phyloP scores from a whole-genome alignment of 2,113 vertebrate genomes.

The Gadus macrocephalus region DNA sequence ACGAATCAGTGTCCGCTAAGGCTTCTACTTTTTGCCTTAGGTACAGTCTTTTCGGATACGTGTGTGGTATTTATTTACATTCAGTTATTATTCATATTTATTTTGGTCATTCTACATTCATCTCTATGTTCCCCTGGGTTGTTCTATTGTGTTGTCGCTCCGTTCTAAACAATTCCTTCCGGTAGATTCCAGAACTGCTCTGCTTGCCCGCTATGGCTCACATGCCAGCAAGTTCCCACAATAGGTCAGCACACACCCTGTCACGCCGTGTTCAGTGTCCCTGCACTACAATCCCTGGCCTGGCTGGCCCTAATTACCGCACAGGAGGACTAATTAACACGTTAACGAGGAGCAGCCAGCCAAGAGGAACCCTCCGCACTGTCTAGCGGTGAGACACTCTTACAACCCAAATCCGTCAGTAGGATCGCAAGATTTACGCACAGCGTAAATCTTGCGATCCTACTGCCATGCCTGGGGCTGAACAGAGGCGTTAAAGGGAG shows the following conservation, averaged over 20 bases:
- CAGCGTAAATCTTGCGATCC: not conserved
- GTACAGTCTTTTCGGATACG: too few species aligned
- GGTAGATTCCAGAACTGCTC: not conserved
- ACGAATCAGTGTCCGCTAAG: too few species aligned
- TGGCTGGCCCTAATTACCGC: conserved; percentile 58
- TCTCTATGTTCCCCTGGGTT: too few species aligned
- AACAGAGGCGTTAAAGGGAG: conserved; percentile 31
- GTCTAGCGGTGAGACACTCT: conserved; percentile 30
- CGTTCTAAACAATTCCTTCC: not conserved
- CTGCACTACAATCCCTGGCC: conserved; percentile 45
- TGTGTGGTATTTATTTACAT: too few species aligned
- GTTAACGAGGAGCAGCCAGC: conserved; percentile 59
- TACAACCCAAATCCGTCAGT: conserved; percentile 58
- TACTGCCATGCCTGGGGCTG: conserved; percentile 18
- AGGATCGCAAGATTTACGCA: not conserved
- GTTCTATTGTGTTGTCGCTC: not conserved
- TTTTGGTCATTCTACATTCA: too few species aligned
- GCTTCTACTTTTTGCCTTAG: too few species aligned
- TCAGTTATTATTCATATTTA: too few species aligned
- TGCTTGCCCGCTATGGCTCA: conserved; percentile 5
- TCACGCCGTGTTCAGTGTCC: conserved; percentile 43
- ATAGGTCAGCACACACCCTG: conserved; percentile 25
- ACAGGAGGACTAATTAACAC: conserved; percentile 68
- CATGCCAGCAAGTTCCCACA: conserved; percentile 28
- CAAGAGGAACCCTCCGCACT: conserved; percentile 43